Evolutionary conservation across 64 coral and sea anemone species (phyloP).

Genomic region (Dendrophyllia cribrosa): DNA sequence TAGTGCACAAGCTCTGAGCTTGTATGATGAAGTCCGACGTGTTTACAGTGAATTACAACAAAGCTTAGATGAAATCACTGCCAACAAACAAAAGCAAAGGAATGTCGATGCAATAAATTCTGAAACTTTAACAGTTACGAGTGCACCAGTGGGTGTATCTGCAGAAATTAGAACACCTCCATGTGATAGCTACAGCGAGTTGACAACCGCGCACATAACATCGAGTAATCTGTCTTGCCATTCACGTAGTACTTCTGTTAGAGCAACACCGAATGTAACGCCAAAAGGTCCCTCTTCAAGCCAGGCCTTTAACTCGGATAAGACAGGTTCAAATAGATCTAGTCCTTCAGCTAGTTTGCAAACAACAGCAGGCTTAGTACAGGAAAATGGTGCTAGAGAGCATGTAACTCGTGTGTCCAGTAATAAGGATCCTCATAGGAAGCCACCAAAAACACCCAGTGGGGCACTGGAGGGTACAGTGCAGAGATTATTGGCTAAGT

Average conservation of each 20-base stretch:
- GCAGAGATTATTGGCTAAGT: not conserved
- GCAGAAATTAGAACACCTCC: not conserved
- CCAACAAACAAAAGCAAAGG: not conserved
- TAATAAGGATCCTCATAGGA: not conserved
- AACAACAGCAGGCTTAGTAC: not conserved
- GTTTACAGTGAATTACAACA: constrained; percentile 1
- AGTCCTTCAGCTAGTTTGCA: not conserved
- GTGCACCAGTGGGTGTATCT: not conserved
- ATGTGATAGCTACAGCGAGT: not conserved
- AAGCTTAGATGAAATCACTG: not conserved
- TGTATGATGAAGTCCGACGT: not conserved
- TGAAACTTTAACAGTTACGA: no score
- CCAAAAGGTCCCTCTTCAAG: no score
- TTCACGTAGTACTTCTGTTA: no score
- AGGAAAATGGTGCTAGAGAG: not conserved
- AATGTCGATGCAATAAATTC: no score
- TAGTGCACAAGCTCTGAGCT: not conserved
- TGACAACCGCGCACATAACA: not conserved
- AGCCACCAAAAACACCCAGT: not conserved
- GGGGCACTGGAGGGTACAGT: constrained; percentile 1
- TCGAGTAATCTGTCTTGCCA: not conserved
- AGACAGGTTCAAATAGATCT: not conserved
- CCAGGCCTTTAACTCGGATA: not conserved
- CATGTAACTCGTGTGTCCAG: not conserved
- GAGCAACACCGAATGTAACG: no score